Evolutionary conservation across 2,797 vertebrate species (phyloP).

Genomic region (Fistularia commersonii): DNA sequence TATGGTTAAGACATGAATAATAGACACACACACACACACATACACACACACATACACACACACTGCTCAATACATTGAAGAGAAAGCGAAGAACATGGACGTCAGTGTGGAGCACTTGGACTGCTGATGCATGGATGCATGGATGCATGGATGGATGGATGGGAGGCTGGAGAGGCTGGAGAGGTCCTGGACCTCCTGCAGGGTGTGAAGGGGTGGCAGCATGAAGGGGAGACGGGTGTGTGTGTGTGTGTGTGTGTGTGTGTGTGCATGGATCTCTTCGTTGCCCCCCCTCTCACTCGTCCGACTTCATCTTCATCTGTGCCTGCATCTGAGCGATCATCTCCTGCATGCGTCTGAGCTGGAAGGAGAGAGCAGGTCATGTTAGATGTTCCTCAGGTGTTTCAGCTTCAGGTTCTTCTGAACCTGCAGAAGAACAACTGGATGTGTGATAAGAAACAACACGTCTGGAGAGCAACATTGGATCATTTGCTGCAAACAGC

Average conservation of each 20-base stretch:
- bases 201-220: conserved; percentile 3
- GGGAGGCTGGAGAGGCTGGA: conserved; percentile 4
- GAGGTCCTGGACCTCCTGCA: conserved; percentile 15
- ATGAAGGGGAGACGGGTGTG: conserved; percentile 9
- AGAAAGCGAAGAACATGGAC: neutral
- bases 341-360: conserved; percentile 88
- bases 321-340: conserved; percentile 91
- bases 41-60: too few species aligned
- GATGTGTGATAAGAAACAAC: too few species aligned
- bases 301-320: conserved; percentile 85
- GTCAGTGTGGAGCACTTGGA: neutral
- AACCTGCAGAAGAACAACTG: too few species aligned
- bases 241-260: conserved; percentile 1
- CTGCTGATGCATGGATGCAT: too few species aligned
- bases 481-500: too few species aligned
- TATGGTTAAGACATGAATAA: too few species aligned
- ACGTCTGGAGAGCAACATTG: too few species aligned
- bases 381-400: too few species aligned
- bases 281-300: conserved; percentile 69
- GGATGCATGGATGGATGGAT: conserved; percentile 25
- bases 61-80: neutral
- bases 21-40: too few species aligned
- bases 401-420: too few species aligned
- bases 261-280: neutral
- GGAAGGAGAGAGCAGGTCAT: conserved; percentile 6